A percentile compares a stretch with the other conserved stretches of the same genome.
These are phyloP conservation scores for Itoplectis maculator DNA, from an alignment of 2,888 invertebrate genomes.

Conservation along the genomic window DNA sequence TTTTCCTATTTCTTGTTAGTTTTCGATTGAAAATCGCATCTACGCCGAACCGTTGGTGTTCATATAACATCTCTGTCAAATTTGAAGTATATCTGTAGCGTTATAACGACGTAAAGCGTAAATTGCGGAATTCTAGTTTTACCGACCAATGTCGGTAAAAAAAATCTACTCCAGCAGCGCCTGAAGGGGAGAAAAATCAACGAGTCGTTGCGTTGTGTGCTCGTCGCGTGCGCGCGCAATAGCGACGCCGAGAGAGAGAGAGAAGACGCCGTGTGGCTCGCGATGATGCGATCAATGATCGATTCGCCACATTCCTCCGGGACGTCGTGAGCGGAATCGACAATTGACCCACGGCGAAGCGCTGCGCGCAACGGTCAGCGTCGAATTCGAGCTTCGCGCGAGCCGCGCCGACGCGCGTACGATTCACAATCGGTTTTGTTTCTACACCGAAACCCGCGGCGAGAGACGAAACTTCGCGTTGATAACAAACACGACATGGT, in stretches of 20 bases:
- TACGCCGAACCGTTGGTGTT: no score
- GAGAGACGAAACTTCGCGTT: background rate
- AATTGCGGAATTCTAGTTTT: no score
- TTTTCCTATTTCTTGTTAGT: no score
- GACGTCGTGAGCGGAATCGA: constrained; percentile 70
- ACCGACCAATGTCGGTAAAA: no score
- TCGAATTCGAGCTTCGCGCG: constrained; percentile 33
- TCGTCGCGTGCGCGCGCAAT: background rate
- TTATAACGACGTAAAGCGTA: no score
- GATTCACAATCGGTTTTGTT: constrained; percentile 9
- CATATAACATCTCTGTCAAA: no score
- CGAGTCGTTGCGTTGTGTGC: constrained; percentile 13
- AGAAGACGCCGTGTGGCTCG: constrained; percentile 40
- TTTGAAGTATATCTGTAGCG: no score
- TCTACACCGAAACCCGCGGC: background rate
- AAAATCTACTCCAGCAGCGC: no score
- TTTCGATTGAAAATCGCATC: no score
- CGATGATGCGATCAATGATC: constrained; percentile 73
- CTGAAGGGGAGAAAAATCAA: no score
- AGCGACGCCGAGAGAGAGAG: constrained; percentile 50
- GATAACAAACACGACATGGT: no score
- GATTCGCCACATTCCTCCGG: constrained; percentile 72
- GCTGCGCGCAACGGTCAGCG: constrained; percentile 52
- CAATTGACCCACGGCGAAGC: constrained; percentile 51
- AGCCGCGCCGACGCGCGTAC: constrained; percentile 33